Percentiles rank a stretch among this genome's conserved stretches.
These are phyloP conservation scores for Merops nubicus DNA, from an alignment of 2,113 vertebrate genomes.

Conservation along the genomic window DNA sequence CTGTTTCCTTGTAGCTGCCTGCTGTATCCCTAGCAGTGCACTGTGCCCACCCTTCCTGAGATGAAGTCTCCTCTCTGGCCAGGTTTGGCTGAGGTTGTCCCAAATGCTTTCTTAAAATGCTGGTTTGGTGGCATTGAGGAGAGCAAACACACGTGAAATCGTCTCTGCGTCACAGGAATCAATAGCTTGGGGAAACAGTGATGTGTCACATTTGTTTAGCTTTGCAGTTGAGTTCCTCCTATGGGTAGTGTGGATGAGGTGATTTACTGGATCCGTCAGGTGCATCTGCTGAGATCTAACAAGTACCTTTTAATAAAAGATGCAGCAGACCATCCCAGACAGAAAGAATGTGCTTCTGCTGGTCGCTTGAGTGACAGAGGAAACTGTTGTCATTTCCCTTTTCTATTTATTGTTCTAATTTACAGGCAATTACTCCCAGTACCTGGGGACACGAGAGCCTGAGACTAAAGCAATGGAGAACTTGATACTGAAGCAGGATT, in stretches of 20 bases:
- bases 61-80: neutral
- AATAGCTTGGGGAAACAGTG: neutral
- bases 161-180: neutral
- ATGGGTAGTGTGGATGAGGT: neutral
- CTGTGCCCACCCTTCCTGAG: neutral
- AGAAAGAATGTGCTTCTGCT: neutral
- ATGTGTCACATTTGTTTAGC: neutral
- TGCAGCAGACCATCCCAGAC: neutral
- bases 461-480: constrained; percentile 91
- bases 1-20: neutral
- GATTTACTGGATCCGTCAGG: neutral
- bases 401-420: neutral
- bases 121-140: neutral
- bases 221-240: neutral
- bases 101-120: neutral
- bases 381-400: neutral
- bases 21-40: neutral
- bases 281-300: neutral
- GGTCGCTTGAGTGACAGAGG: neutral
- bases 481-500: constrained; percentile 86
- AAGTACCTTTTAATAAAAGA: neutral
- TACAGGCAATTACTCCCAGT: constrained; percentile 88
- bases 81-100: neutral
- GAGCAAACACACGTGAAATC: neutral
- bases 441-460: constrained; percentile 76